Conservation (phyloP, 2,888 invertebrate genomes). For the Napeogenes sylphis region DNA sequence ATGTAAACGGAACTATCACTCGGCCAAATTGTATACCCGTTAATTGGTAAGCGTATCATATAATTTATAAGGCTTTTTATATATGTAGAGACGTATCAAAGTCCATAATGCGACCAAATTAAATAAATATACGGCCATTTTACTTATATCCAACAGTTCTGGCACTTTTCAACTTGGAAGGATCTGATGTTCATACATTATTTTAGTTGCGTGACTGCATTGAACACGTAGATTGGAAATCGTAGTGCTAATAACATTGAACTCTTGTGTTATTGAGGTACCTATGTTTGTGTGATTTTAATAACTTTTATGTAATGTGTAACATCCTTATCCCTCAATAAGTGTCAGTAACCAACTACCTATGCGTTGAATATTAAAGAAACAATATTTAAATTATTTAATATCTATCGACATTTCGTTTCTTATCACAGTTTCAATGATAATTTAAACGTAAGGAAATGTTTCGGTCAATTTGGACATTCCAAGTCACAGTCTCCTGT, state of each 20-base stretch:
- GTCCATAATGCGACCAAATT: slow-evolving; percentile 26
- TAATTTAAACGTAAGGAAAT: too few relatives aligned
- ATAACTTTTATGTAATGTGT: background rate
- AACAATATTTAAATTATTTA: too few relatives aligned
- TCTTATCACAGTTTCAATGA: too few relatives aligned
- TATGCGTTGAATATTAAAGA: too few relatives aligned
- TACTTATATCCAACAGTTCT: background rate
- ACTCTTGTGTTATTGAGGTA: slow-evolving; percentile 23
- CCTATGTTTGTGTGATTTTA: slow-evolving; percentile 5
- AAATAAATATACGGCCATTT: background rate
- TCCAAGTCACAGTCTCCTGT: too few relatives aligned
- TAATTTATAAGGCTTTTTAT: slow-evolving; percentile 1
- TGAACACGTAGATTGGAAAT: slow-evolving; percentile 27
- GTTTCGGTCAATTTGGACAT: too few relatives aligned
- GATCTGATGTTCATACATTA: slow-evolving; percentile 10
- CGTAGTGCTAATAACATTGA: slow-evolving; percentile 33
- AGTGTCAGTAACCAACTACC: too few relatives aligned
- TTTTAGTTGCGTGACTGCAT: slow-evolving; percentile 22
- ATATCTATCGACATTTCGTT: too few relatives aligned
- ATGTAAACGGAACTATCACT: slow-evolving; percentile 41
- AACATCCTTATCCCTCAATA: too few relatives aligned
- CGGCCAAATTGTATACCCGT: slow-evolving; percentile 27
- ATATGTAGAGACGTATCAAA: background rate
- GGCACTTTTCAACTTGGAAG: slow-evolving; percentile 16
- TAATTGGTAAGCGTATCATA: background rate